Conservation (phyloP, 1,140 invertebrate genomes). For the Ephestia elutella region DNA sequence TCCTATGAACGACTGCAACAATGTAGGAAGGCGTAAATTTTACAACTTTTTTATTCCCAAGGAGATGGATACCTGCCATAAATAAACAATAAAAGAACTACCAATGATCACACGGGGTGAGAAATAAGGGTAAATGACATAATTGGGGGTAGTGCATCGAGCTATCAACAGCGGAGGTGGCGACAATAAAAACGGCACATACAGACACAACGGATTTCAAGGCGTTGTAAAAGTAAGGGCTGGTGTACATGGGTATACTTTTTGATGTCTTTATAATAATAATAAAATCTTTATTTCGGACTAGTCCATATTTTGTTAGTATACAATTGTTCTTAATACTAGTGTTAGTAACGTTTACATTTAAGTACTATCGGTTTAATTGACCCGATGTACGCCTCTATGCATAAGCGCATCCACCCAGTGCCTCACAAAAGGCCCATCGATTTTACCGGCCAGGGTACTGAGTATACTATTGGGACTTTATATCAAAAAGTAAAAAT, state of each 20-base stretch:
- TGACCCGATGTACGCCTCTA: too few species aligned
- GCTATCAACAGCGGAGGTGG: neutral
- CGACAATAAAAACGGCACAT: neutral
- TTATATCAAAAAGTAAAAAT: too few species aligned
- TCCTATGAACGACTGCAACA: too few species aligned
- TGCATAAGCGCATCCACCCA: too few species aligned
- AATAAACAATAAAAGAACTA: conserved; percentile 5
- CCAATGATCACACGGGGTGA: neutral
- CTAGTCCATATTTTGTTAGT: too few species aligned
- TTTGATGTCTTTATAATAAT: neutral
- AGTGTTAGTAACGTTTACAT: too few species aligned
- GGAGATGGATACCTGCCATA: neutral
- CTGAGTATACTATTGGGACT: too few species aligned
- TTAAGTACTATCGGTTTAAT: too few species aligned
- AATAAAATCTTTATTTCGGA: too few species aligned
- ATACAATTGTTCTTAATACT: too few species aligned
- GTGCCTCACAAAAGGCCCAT: too few species aligned
- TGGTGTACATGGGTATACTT: neutral
- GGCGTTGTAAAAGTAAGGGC: neutral
- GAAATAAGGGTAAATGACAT: neutral
- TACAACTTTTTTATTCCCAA: neutral
- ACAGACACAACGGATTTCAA: neutral
- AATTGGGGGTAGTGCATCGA: neutral
- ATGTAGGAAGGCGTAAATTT: neutral
- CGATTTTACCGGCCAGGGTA: too few species aligned